Conservation (phyloP, 1,140 invertebrate genomes). For the Rhopalosiphum maidis region DNA sequence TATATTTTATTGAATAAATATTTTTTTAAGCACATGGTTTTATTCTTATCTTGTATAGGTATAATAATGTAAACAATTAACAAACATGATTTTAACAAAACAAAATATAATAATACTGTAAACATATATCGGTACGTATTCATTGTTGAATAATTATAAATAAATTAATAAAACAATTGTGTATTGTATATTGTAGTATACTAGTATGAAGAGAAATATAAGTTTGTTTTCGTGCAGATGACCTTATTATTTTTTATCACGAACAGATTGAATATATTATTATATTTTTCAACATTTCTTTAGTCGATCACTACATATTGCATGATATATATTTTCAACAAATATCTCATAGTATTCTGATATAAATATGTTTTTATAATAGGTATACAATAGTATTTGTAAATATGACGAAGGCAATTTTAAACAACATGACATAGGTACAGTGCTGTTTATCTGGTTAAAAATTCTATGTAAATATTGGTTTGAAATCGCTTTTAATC, state of each 20-base stretch:
- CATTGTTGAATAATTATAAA: not conserved
- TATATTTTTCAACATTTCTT: not conserved
- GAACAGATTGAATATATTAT: not conserved
- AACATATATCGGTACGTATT: not conserved
- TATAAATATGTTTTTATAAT: not conserved
- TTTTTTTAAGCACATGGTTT: not conserved
- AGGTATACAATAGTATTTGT: not conserved
- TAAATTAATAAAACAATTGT: constrained; percentile 4
- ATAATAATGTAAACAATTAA: constrained; percentile 3
- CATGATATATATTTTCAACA: not conserved
- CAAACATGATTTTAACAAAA: constrained; percentile 1
- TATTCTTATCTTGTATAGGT: not conserved
- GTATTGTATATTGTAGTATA: not conserved
- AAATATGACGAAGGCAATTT: not conserved
- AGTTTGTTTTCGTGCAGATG: not conserved
- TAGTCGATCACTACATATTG: too few relatives aligned
- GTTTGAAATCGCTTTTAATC: not conserved
- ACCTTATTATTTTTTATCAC: not conserved
- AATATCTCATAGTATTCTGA: not conserved
- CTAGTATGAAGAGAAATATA: not conserved
- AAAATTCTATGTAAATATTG: not conserved
- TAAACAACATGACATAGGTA: not conserved
- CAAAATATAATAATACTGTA: not conserved
- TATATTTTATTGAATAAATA: constrained; percentile 24
- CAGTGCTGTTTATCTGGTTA: not conserved